Percentiles rank a stretch among this genome's conserved stretches.
phyloP scores from a whole-genome alignment of 2,113 vertebrate genomes.

The Phainopepla nitens region DNA sequence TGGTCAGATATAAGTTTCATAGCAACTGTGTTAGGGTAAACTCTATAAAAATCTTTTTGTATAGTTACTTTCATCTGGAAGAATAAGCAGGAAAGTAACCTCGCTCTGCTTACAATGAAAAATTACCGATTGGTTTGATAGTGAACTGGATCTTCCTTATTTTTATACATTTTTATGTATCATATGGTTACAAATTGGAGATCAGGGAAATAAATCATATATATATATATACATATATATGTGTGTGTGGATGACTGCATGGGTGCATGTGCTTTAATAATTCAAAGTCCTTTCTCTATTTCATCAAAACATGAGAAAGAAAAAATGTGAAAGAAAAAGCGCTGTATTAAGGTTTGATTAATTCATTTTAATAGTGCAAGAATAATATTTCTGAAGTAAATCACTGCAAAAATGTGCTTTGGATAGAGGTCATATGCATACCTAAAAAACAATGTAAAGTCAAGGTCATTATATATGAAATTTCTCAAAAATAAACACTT shows the following conservation, averaged over 20 bases:
- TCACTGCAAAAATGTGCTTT: conserved; percentile 9
- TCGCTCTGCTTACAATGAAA: neutral
- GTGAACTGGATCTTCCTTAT: neutral
- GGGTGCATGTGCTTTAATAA: neutral
- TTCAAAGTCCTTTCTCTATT: neutral
- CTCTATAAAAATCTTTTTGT: neutral
- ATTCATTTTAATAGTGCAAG: neutral
- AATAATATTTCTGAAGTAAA: conserved; percentile 21
- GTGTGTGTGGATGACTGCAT: neutral
- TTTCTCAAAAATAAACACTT: conserved; percentile 64
- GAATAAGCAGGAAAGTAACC: neutral
- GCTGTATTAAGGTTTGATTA: neutral
- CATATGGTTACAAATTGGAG: neutral
- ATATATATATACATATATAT: neutral
- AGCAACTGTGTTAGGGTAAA: neutral
- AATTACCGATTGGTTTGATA: neutral
- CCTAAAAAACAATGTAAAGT: conserved; percentile 7
- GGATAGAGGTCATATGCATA: neutral
- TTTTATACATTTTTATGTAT: neutral
- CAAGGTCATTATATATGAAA: conserved; percentile 52
- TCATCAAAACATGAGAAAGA: neutral
- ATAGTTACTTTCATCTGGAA: neutral
- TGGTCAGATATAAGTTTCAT: neutral
- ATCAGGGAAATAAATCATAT: neutral
- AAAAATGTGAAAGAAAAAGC: neutral